Base-by-base conservation (phyloP, 2,797 vertebrate genomes). In the Ctenopoma multispine region DNA sequence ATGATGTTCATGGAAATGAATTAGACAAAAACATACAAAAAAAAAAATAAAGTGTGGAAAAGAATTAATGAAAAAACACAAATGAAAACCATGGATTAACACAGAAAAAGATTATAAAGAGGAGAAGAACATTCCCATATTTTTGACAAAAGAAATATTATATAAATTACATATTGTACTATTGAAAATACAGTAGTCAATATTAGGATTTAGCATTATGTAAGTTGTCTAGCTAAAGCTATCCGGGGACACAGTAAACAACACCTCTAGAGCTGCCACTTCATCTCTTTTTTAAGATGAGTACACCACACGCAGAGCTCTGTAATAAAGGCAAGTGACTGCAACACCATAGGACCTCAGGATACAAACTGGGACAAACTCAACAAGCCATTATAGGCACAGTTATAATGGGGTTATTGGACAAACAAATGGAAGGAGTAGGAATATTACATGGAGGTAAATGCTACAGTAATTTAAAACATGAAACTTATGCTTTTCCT, bases 211-310 rank as follows among this genome's bases (percentile, higher is more conserved):
- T 73, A 64, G 73, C 65, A 65, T 84, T 88, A 90, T 68, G 44
- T 69, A 73, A 88, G 40, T 54, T 56, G 75, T 77, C 74, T 56
- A n/a, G 31, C 48, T 63, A 38, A 73, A 70, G 63, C 58, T 66
- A 7, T 69, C 71, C 79, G 78, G 85, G 82, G 85, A 82, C 84
- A 89, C 77, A 80, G 63, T 86, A 82, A 91, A 92, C 91, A 94
- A 86, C 91, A 89, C 62, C 65, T 89, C 84, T 57, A 63, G 73
- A 85, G 81, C 79, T 79, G 78, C 31, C 73, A 86, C 60, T 62
- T 73, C 58, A 86, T 78, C 72, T 79, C 79, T 21, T 40, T 58
- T 58, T 47, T n/a, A 43, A 51, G 86, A 90, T 63, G 63, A 82
- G 40, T 48, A 72, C 72, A 38, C 59, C 36, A 17, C 63, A 89